Base-by-base conservation (phyloP, 1,140 invertebrate species). In the Varroa destructor region DNA sequence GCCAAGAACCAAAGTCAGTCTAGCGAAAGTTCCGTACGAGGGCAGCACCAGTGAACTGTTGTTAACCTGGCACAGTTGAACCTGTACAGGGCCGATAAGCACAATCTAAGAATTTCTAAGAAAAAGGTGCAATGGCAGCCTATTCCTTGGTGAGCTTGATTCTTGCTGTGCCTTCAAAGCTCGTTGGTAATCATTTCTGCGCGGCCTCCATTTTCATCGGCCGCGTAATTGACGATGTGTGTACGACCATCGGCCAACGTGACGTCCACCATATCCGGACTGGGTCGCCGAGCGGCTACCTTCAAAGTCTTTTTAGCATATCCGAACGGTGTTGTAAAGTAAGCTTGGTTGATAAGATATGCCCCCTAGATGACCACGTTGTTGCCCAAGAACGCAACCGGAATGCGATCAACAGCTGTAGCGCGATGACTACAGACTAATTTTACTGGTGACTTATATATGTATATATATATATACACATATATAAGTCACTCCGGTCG, bases 221-320 rank as follows among this genome's bases (percentile, higher is more conserved):
- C 74, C 25, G 56, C 67, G 55, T 75, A 75, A 42, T 73, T 55
- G 46, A 74, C 74, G 43, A 70, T 74, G 51, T 72, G 73, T 43
- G 71, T 70, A 8, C 74, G 74, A 6, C 74, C 74, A 54, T 74
- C 74, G 36, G 74, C 73, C 36, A 74, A 71, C 54, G 40, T 37
- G 61, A 8, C 61, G 12, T 1, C 8, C 40, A 12, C 61, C 61
- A 46, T 67, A 12, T 36, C 61, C 61, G 1, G 61, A 43, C 61
- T 67, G 61, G 12, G 40, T 40, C 14, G 61, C 61, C 10, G 61
- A 67, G 8, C 40, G 61, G 61, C 40, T 43, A 14, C 61, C 61
- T 37, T 67, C 61, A 12, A 67, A 12, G 46, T 67, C 61, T 12
- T 67, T 37, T 2, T 12, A 67, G 61, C 61, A 37, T 43, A 67